These are phyloP conservation scores for Nycticryphes semicollaris DNA, from an alignment of 2,113 vertebrate species.

Conservation along the genomic window DNA sequence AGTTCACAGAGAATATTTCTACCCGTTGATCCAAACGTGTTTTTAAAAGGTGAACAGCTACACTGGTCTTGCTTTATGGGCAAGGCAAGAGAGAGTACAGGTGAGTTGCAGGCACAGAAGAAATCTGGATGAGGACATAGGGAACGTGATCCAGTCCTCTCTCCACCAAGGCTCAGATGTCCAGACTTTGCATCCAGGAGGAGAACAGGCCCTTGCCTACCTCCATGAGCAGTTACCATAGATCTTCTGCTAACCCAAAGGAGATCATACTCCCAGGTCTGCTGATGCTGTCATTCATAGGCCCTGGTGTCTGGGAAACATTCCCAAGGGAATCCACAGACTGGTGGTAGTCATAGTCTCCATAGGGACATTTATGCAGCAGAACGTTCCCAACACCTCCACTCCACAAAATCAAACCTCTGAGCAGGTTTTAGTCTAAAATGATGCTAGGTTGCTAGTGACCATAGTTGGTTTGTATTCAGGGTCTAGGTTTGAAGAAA, in stretches of 20 bases:
- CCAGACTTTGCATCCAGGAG: background rate
- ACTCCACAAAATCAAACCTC: background rate
- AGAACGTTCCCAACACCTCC: background rate
- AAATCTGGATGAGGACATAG: background rate
- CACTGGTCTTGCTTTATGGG: background rate
- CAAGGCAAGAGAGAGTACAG: background rate
- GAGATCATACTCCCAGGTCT: background rate
- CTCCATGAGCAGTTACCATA: background rate
- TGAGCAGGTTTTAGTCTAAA: background rate
- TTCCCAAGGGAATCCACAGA: background rate
- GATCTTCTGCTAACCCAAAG: background rate
- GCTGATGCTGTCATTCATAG: background rate
- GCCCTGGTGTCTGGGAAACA: background rate
- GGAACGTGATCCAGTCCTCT: background rate
- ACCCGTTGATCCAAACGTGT: background rate
- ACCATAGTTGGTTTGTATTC: background rate
- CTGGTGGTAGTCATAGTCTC: background rate
- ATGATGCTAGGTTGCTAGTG: background rate
- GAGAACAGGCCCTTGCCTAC: background rate
- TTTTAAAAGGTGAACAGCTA: background rate
- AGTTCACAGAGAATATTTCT: background rate
- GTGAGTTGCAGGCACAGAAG: background rate
- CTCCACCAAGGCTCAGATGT: background rate
- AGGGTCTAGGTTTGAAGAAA: background rate
- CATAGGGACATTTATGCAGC: background rate